phyloP scores from a whole-genome alignment of 2,113 vertebrate genomes.

The Python bivittatus region DNA sequence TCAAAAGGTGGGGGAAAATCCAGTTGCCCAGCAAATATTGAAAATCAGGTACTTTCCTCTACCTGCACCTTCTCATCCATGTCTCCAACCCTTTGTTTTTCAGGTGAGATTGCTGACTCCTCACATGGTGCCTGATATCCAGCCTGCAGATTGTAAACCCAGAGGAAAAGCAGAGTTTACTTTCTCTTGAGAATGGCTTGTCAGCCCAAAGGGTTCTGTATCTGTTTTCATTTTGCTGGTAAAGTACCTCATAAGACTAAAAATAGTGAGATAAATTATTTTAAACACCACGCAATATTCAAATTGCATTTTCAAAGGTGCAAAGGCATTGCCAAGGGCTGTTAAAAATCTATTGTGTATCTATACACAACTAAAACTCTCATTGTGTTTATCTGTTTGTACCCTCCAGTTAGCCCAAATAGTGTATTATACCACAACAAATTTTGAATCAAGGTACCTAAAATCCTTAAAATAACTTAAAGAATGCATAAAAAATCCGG shows the following conservation, averaged over 20 bases:
- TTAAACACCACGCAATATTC: accelerated
- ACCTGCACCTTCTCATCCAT: too few species aligned
- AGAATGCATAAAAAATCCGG: too few species aligned
- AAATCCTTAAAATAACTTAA: too few species aligned
- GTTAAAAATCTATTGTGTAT: accelerated
- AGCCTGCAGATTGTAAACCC: not conserved
- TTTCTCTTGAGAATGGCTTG: not conserved
- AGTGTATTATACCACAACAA: too few species aligned
- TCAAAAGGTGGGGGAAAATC: not conserved
- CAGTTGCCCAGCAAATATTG: not conserved
- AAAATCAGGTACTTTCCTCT: not conserved
- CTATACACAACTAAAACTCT: too few species aligned
- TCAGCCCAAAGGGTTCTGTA: constrained; percentile 6
- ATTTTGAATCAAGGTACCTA: too few species aligned
- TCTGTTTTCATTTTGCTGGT: constrained; percentile 24
- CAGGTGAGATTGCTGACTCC: not conserved
- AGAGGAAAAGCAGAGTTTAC: not conserved
- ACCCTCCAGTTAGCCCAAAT: too few species aligned
- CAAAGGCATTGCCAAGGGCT: accelerated
- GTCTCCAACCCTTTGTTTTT: not conserved
- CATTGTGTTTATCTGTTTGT: too few species aligned
- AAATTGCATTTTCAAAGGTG: accelerated
- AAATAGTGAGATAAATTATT: constrained; percentile 42
- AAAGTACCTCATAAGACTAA: constrained; percentile 1
- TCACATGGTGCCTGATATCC: not conserved